Base-by-base conservation (phyloP, 2,113 vertebrate species). In the Cervus canadensis region DNA sequence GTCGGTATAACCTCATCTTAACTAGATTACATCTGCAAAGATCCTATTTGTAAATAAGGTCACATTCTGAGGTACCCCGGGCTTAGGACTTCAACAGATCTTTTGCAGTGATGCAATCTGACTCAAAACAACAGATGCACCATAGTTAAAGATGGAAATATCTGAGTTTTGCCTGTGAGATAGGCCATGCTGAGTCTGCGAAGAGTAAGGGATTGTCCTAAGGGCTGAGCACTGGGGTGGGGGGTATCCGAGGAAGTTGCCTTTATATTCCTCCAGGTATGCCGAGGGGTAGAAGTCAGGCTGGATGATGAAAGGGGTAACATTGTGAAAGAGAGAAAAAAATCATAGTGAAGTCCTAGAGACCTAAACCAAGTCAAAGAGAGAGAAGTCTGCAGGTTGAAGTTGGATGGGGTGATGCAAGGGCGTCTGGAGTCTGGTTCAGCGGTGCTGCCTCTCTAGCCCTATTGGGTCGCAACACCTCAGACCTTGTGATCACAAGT, bases 381-480 rank as follows among this genome's bases (percentile, higher is more conserved):
- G 9, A 40, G 33, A 26, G 71, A 36, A 62, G 57, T 45, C 48
- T 85, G 64, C 28, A 92, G 85, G 50, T 1, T 12, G 26, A 81
- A 62, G 62, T 17, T 1, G n/a, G 30, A 11, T 12, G 4, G 12
- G 48, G 21, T 6, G 56, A 30, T 10, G 4, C 25, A 33, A 57
- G 64, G 5, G 6, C 0, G 0, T 7, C 33, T 48, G 13, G 48
- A 28, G 25, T 7, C 15, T 16, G 10, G 10, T 7, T 28, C 8
- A 14, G 2, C 1, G 14, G 2, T 5, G n/a, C 33, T 40, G 87
- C 67, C 89, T 23, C 17, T 40, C 21, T 10, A 25, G 33, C 36
- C n/a, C 0, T 0, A 7, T 7, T 23, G 23, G 15, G 6, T 50
- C 56, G 84, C 28, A 5, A 45, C 0, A 19, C 6, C 36, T 50